Base-by-base conservation (phyloP, 2,113 vertebrate genomes). In the Caretta caretta region DNA sequence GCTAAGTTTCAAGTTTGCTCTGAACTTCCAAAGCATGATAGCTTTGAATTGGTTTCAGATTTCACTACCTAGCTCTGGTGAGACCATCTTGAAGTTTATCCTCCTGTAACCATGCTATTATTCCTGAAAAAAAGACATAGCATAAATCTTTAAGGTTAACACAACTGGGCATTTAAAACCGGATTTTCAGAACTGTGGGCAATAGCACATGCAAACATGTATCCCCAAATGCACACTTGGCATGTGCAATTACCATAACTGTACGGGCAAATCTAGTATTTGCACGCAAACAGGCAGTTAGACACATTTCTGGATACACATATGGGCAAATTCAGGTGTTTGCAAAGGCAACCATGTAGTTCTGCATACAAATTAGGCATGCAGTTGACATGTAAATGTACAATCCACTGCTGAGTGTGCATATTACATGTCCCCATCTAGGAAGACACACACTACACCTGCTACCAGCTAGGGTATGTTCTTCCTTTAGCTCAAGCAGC, bases 341-440 rank as follows among this genome's bases (percentile, higher is more conserved):
- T 48, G 13, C 75, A 78, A 22, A 3, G 78, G 62, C 79, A 94
- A 46, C 8, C 4, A 0, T 7, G 27, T 38, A 56, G 89, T 50
- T 84, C 22, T 3, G 8, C 46, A 90, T 72, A 49, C 29, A 25
- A 11, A 9, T 19, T 1, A 5, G 19, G 14, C 3, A 8, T 1
- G 5, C 25, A 69, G 19, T 46, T 48, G 35, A 51, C 62, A n/a
- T 48, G 13, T 5, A 0, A 0, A 17, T 1, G 5, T 5, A 5
- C 22, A 4, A 10, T 24, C 3, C 49, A 78, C 42, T 48, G 0
- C 0, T 2, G 42, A 56, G 49, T 0, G 0, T 20, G 38, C 1
- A 14, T 22, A 75, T 46, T 86, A 4, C 3, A 57, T 83, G 25
- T 50, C 89, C 75, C 42, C 56, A 29, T 46, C 83, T 62, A 0